phyloP scores from a whole-genome alignment of 1,140 invertebrate species.

The Drosophila quadrilineata region DNA sequence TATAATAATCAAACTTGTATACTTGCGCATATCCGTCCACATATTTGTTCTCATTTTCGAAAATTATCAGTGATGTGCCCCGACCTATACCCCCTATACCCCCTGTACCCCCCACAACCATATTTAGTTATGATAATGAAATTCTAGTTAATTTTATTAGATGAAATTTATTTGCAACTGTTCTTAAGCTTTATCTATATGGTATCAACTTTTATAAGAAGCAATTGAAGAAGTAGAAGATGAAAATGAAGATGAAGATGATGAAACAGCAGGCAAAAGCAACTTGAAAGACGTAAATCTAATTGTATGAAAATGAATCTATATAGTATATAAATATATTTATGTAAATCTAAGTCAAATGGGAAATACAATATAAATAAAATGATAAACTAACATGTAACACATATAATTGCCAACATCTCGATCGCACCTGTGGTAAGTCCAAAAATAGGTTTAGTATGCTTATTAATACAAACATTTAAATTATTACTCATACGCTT shows the following conservation, averaged over 20 bases:
- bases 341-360: slow-evolving; percentile 71
- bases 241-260: background rate
- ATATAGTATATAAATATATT: slow-evolving; percentile 58
- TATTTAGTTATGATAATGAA: slow-evolving; percentile 35
- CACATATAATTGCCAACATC: background rate
- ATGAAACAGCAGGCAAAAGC: slow-evolving; percentile 63
- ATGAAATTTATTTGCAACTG: slow-evolving; percentile 55
- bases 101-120: background rate
- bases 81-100: background rate
- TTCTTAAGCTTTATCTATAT: slow-evolving; percentile 41
- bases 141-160: slow-evolving; percentile 77
- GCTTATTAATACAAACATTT: no score
- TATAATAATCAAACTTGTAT: slow-evolving; percentile 40
- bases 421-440: background rate
- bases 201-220: slow-evolving; percentile 58
- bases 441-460: no score
- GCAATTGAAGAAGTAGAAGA: slow-evolving; percentile 29
- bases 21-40: slow-evolving; percentile 69
- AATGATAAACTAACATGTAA: slow-evolving; percentile 70
- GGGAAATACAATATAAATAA: slow-evolving; percentile 74
- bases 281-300: slow-evolving; percentile 76
- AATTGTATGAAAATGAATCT: slow-evolving; percentile 75
- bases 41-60: slow-evolving; percentile 50
- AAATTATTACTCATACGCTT: no score
- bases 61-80: background rate